Percentiles rank a stretch among this genome's conserved stretches.
Conservation (phyloP, 2,888 invertebrate genomes). For the Netelia fuscicornis region DNA sequence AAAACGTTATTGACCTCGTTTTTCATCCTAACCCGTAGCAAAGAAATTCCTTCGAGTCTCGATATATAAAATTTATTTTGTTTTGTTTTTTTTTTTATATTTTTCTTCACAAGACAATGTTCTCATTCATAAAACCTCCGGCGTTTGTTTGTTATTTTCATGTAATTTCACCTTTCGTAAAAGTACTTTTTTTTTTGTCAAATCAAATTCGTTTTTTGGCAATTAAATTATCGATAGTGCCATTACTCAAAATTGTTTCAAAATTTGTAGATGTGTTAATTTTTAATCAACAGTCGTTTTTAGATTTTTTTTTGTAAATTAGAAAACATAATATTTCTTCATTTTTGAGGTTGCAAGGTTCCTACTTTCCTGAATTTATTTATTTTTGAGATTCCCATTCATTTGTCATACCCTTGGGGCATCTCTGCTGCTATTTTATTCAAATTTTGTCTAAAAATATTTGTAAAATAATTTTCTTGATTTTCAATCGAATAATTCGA, state of each 20-base stretch:
- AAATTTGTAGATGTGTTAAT: too few relatives aligned
- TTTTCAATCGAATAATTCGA: neutral
- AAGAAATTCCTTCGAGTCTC: conserved; percentile 16
- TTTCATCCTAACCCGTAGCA: conserved; percentile 22
- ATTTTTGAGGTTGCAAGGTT: too few relatives aligned
- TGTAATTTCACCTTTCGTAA: neutral
- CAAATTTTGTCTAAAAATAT: neutral
- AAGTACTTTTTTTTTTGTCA: too few relatives aligned
- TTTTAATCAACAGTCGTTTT: too few relatives aligned
- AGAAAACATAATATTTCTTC: too few relatives aligned
- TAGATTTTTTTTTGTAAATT: too few relatives aligned
- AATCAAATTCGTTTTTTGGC: too few relatives aligned
- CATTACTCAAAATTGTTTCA: too few relatives aligned
- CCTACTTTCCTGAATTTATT: neutral
- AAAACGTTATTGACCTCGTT: conserved; percentile 51
- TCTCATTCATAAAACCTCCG: conserved; percentile 18
- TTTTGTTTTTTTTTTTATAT: neutral
- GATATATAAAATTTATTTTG: neutral
- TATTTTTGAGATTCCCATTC: conserved; percentile 26
- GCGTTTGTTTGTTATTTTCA: too few relatives aligned
- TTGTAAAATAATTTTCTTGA: neutral
- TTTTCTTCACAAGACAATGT: conserved; percentile 29
- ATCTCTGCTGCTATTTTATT: neutral
- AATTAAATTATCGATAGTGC: too few relatives aligned
- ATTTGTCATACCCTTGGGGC: neutral